Evolutionary conservation across 2,113 vertebrate species (phyloP), one percentile per base, ranked within the genome.

Genomic region (Sorex fumeus): DNA sequence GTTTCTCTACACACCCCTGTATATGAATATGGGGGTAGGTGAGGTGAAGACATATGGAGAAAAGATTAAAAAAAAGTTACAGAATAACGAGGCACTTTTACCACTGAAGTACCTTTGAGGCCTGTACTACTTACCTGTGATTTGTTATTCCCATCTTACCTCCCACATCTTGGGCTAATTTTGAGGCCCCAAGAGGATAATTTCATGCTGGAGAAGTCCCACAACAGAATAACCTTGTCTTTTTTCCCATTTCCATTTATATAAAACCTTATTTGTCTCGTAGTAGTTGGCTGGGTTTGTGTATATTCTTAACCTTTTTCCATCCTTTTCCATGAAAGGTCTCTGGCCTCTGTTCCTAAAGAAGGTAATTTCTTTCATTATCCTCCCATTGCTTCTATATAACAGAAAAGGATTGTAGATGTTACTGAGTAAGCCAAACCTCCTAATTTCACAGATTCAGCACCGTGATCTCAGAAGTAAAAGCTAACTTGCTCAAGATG

Each of bases 281-380:
- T 8, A 23, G 36, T 57, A 67, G 30, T 3, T 18, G 32, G 40
- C 21, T 13, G 57, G 43, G 30, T 18, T 80, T 74, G 13, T n/a
- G 16, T 28, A 60, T 60, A 72, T 81, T 91, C 36, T 88, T n/a
- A 8, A 1, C 12, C 4, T 2, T 30, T 25, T 74, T 28, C 10
- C 0, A 81, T 8, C 45, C 8, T 12, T 88, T 72, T 23, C 16
- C 50, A 40, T 2, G 5, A 86, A 92, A 25, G 13, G 28, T 60
- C 8, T 0, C 62, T 78, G 72, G 67, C 12, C 3, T 60, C 53
- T 64, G 36, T 34, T 67, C 23, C 8, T 25, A 57, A 47, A 75
- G 16, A 60, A 84, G 87, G 90, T 94, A 69, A 92, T 80, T 87
- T 64, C 23, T 77, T 85, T 74, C 27, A 6, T 8, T 27, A 5